Conservation (phyloP, 2,113 vertebrate genomes). For the Candoia aspera region DNA sequence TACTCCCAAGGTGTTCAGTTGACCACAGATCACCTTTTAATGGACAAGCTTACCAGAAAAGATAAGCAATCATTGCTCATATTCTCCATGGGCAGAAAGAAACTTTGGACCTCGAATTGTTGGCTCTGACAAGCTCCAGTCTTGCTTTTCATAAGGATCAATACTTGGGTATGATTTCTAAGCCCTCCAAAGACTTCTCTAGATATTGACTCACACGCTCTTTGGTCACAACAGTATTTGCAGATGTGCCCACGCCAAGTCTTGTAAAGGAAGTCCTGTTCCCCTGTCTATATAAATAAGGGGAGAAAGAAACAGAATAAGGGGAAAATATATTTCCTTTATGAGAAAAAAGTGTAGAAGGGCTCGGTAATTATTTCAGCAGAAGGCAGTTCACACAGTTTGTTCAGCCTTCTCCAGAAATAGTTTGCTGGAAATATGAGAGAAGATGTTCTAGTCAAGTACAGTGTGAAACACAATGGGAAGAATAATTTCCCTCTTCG, state of each 20-base stretch:
- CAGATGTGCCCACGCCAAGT: not conserved
- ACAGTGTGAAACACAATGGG: not conserved
- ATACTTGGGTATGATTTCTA: not conserved
- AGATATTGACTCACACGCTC: not conserved
- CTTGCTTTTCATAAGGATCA: not conserved
- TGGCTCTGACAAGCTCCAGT: not conserved
- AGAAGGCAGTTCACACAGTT: not conserved
- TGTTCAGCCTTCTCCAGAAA: conserved; percentile 10
- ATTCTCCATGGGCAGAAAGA: not conserved
- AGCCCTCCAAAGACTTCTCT: not conserved
- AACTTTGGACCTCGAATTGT: not conserved
- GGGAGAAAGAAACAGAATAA: not conserved
- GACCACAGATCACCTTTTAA: not conserved
- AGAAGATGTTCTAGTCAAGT: not conserved
- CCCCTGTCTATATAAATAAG: not conserved
- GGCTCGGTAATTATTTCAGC: conserved; percentile 20
- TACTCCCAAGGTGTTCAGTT: not conserved
- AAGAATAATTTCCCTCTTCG: not conserved
- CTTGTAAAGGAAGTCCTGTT: conserved; percentile 11
- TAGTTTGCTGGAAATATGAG: not conserved
- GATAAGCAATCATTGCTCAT: not conserved
- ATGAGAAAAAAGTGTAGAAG: not conserved
- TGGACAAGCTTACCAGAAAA: not conserved
- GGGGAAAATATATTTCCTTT: not conserved
- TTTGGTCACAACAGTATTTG: conserved; percentile 1